Base-by-base conservation (phyloP, 1,140 invertebrate genomes). In the Halyomorpha halys region DNA sequence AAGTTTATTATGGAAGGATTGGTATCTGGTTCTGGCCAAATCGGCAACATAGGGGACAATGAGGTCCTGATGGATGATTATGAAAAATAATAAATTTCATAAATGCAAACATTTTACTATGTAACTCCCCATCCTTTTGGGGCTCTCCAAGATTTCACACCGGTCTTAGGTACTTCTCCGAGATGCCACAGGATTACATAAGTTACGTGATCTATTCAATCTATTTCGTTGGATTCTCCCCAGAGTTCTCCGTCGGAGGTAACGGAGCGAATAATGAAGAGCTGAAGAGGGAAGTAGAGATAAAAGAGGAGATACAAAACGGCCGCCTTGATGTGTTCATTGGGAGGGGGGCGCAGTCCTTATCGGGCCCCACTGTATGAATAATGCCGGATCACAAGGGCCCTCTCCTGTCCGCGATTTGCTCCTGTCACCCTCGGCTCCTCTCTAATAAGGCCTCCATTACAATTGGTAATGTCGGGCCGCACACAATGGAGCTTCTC, bases 401-500 rank as follows among this genome's bases (percentile, higher is more conserved):
- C 6, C 11, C 34, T 39, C 11, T 16, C 16, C 47, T 49, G n/a
- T 18, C 14, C 5, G 21, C 47, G 47, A 49, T 49, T 49, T 49
- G 47, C 47, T 49, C 47, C 47, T 49, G 47, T 49, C 47, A 49
- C 47, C 5, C 47, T 49, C 47, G 16, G 47, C n/a, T 8, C n/a
- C 14, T 6, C 47, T 49, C 47, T 49, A 49, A 49, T 49, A 49
- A 49, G 47, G 47, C n/a, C n/a, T 6, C 11, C 47, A 49, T 49
- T 49, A 49, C 47, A 49, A 49, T 49, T 49, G 47, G 47, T 49
- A 49, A 49, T 49, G n/a, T 21, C n/a, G 47, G 47, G n/a, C 21
- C 47, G 47, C n/a, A 19, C 47, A 49, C 47, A 49, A 49, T 49
- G 47, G 21, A 2, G 47, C 47, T 18, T 6, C 11, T n/a, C 18